phyloP scores from a whole-genome alignment of 2,888 invertebrate genomes.

The Cyrtodaria siliqua region DNA sequence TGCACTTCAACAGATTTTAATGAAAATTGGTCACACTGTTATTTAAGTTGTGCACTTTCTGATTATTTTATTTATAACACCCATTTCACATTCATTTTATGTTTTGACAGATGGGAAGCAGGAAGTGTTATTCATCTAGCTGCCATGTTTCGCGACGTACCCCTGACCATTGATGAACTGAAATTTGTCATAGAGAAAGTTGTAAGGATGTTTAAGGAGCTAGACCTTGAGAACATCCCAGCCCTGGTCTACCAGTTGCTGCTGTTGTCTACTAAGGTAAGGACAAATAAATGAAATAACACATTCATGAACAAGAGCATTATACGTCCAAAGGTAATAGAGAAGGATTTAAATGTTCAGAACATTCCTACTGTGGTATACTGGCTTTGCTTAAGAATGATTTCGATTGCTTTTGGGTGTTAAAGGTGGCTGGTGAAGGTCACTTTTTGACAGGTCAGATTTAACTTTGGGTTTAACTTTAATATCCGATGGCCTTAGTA shows the following conservation, averaged over 20 bases:
- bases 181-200: conserved; percentile 84
- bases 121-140: conserved; percentile 80
- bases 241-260: conserved; percentile 85
- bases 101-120: conserved; percentile 81
- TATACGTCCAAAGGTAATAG: background rate
- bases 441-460: too few species aligned
- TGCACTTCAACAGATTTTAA: too few species aligned
- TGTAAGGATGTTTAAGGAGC: conserved; percentile 78
- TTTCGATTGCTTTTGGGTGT: too few species aligned
- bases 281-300: too few species aligned
- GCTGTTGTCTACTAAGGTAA: conserved; percentile 84
- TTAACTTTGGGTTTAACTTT: too few species aligned
- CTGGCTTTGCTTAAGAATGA: background rate
- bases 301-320: too few species aligned
- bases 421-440: too few species aligned
- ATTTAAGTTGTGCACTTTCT: too few species aligned
- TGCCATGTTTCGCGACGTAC: conserved; percentile 84
- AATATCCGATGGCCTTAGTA: too few species aligned
- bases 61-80: too few species aligned
- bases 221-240: conserved; percentile 84
- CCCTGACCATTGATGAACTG: conserved; percentile 82
- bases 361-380: background rate
- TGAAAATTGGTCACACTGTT: too few species aligned
- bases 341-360: background rate
- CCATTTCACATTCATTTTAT: too few species aligned